Percentiles rank a stretch among this genome's conserved stretches.
These are phyloP conservation scores for Spodoptera littoralis DNA, from an alignment of 2,888 invertebrate species.

Conservation along the genomic window DNA sequence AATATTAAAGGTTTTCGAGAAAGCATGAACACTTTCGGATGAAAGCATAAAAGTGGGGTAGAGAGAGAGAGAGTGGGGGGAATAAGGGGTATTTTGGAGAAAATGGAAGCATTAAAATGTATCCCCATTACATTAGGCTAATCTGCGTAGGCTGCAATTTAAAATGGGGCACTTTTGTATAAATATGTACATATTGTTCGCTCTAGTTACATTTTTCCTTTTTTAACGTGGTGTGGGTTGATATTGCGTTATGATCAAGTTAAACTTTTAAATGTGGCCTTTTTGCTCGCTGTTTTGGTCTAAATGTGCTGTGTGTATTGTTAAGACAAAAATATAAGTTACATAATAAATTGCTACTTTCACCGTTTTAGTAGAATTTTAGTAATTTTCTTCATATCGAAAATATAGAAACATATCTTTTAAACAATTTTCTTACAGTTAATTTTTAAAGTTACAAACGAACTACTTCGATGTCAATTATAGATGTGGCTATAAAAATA, in stretches of 20 bases:
- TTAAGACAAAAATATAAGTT: too few species aligned
- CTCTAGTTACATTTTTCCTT: constrained; percentile 12
- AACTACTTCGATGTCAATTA: too few species aligned
- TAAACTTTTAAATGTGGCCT: too few species aligned
- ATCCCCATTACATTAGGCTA: constrained; percentile 43
- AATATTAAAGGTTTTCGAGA: constrained; percentile 38
- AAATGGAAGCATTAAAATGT: constrained; percentile 39
- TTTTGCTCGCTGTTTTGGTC: too few species aligned
- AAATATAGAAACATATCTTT: too few species aligned
- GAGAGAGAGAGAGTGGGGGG: constrained; percentile 26
- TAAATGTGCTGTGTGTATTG: too few species aligned
- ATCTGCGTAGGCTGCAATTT: constrained; percentile 39
- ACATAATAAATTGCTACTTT: too few species aligned
- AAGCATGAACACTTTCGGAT: constrained; percentile 38
- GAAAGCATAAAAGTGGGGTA: constrained; percentile 19
- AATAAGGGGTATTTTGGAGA: constrained; percentile 33
- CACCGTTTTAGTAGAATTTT: too few species aligned
- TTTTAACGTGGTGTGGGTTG: neutral
- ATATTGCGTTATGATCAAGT: too few species aligned
- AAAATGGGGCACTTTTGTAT: constrained; percentile 24
- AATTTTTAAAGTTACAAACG: too few species aligned
- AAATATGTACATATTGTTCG: constrained; percentile 5
- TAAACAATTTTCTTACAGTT: too few species aligned
- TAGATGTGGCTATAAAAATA: constrained; percentile 1
- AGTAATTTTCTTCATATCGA: too few species aligned